Evolutionary conservation across 2,888 invertebrate species (phyloP), one percentile per base, ranked within the genome.

Genomic region (Tanypteryx hageni): DNA sequence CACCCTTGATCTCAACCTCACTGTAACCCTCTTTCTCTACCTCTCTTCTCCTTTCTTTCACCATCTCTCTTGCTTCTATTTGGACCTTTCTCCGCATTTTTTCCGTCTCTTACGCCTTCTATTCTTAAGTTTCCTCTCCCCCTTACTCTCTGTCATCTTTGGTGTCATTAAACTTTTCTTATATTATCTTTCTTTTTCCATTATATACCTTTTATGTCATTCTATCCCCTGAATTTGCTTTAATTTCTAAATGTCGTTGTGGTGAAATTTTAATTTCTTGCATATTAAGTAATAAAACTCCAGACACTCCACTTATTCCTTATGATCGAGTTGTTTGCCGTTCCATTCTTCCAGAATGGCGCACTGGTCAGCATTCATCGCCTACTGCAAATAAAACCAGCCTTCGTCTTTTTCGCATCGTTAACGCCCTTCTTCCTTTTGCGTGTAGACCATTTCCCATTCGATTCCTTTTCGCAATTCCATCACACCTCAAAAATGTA

Each of bases 401-500:
- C 44, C 27, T 16, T 44, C 82, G 83, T 83, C 83, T 56, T 83
- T 83, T 83, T 83, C 18, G 83, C 83, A 86, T 59, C 85, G 85
- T 59, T 86, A 58, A 31, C 10, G 31, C 64, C 61, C 22, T 44
- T 68, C 89, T 18, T 57, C 56, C 18, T 64, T 44, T 44, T 64
- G 89, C 10, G 14, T 44, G 44, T 64, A 44, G 59, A 18, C 61
- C 89, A 59, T 86, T 18, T 44, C n/a, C 44, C 89, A 64, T 64
- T 89, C 68, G 89, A 89, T 89, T 44, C 64, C 59, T 22, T 64
- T 89, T 89, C 64, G 31, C 61, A 89, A 89, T 89, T 89, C 89
- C 89, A 64, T 89, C 89, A 64, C 89, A 89, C 89, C 89, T 89
- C 89, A 89, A 89, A 89, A 89, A 89, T 89, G 61, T 89, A 89